phyloP scores from a whole-genome alignment of 2,888 invertebrate genomes.

The Rhagium mordax region DNA sequence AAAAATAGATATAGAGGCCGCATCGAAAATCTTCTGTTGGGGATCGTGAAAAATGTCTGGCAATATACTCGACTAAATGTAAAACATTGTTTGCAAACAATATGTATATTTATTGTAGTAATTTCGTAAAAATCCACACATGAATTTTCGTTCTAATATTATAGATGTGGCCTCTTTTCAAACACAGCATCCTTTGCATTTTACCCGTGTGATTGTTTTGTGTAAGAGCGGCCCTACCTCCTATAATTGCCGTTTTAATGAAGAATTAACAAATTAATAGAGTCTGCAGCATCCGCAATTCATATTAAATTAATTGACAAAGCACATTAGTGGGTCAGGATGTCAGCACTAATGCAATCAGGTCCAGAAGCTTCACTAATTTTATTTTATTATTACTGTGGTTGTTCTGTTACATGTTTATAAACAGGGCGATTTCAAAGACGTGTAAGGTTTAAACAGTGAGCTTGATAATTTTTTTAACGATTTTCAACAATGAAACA shows the following conservation, averaged over 20 bases:
- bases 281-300: conserved; percentile 50
- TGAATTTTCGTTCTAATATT: no score
- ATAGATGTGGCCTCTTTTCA: background rate
- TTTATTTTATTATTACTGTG: conserved; percentile 39
- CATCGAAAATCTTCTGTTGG: no score
- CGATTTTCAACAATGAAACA: no score
- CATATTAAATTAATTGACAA: conserved; percentile 54
- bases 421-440: background rate
- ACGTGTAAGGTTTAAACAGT: no score
- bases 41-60: no score
- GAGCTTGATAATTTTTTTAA: no score
- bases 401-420: background rate
- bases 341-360: conserved; percentile 65
- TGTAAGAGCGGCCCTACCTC: conserved; percentile 1
- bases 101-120: no score
- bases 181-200: background rate
- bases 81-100: no score
- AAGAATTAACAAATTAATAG: conserved; percentile 57
- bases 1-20: no score
- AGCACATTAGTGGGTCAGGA: conserved; percentile 63
- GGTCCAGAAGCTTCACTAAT: conserved; percentile 49
- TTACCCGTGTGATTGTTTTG: conserved; percentile 20
- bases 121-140: no score
- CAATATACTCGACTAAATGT: no score
- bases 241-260: conserved; percentile 34